Evolutionary conservation across 2,888 invertebrate genomes (phyloP), one percentile per base, ranked within the genome.

Genomic region (Eudemis profundana): DNA sequence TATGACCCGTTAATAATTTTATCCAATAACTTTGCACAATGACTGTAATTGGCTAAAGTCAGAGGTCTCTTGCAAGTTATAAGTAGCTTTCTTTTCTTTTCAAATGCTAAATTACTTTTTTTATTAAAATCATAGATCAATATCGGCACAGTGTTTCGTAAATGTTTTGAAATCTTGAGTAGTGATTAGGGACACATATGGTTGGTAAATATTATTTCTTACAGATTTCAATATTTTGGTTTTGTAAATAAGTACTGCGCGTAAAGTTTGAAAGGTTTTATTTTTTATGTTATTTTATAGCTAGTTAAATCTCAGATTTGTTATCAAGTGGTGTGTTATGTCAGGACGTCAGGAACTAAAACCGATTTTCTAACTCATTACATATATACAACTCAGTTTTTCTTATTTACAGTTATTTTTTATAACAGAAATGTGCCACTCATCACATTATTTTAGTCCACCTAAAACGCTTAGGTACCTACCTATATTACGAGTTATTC

Each of bases 11-110:
- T 75, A 73, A 75, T 78, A 78, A 77, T 77, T 75, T 75, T 70
- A 70, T 70, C 61, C 70, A 74, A 75, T 75, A 71, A 73, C 63
- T 68, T 61, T 51, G 68, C 68, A 84, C 84, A 86, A 86, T 84
- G 75, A 67, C 27, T 75, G 70, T 85, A 86, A 86, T 86, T 86
- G 81, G 73, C 65, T 33, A 60, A 70, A 74, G 86, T 84, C 85
- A 85, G 69, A 85, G 86, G 85, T 85, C 80, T 49, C 38, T 47
- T 4, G 51, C 21, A 33, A 19, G 57, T 57, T 42, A 33, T 61
- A 46, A 46, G 14, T 42, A 12, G 54, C 69, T 69, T 69, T 72
- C 66, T 66, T 69, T 69, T 65, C 62, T 56, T 54, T 67, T 67
- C 57, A 68, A 51, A 57, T 51, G 53, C 47, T 63, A 64, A 51